Percentiles rank a stretch among this genome's conserved stretches.
These are phyloP conservation scores for Atherinosoma microstoma DNA, from an alignment of 2,797 vertebrate species.

Conservation along the genomic window DNA sequence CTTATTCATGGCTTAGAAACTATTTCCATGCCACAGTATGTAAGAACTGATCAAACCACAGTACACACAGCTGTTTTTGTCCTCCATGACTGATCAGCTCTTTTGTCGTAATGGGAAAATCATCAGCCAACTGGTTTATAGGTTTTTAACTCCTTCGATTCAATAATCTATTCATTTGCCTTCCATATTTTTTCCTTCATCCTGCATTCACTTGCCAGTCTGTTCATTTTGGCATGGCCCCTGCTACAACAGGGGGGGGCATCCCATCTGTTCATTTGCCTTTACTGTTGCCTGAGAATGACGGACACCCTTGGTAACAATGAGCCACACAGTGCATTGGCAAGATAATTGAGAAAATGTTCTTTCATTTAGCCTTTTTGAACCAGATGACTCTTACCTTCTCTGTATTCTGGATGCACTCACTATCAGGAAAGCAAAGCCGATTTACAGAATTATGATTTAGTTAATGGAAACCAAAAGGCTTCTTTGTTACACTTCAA, in stretches of 20 bases:
- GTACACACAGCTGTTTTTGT: background rate
- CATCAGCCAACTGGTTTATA: constrained; percentile 15
- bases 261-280: constrained; percentile 66
- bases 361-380: constrained; percentile 28
- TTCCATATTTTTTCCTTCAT: constrained; percentile 7
- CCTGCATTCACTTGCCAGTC: constrained; percentile 51
- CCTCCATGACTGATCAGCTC: background rate
- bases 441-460: constrained; percentile 56
- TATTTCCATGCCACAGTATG: too few relatives aligned
- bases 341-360: constrained; percentile 37
- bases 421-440: constrained; percentile 33
- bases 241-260: constrained; percentile 48
- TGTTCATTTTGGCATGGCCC: constrained; percentile 55
- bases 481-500: constrained; percentile 56
- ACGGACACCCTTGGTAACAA: constrained; percentile 29
- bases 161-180: constrained; percentile 10
- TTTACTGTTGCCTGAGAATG: constrained; percentile 39
- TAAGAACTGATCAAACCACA: background rate
- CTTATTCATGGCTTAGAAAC: background rate
- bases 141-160: background rate
- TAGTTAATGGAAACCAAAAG: constrained; percentile 58
- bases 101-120: background rate
- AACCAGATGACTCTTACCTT: constrained; percentile 37
- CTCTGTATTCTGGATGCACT: constrained; percentile 32
- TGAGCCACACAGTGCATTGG: constrained; percentile 8